phyloP scores from a whole-genome alignment of 2,113 vertebrate species.

The Tachysurus vachellii region DNA sequence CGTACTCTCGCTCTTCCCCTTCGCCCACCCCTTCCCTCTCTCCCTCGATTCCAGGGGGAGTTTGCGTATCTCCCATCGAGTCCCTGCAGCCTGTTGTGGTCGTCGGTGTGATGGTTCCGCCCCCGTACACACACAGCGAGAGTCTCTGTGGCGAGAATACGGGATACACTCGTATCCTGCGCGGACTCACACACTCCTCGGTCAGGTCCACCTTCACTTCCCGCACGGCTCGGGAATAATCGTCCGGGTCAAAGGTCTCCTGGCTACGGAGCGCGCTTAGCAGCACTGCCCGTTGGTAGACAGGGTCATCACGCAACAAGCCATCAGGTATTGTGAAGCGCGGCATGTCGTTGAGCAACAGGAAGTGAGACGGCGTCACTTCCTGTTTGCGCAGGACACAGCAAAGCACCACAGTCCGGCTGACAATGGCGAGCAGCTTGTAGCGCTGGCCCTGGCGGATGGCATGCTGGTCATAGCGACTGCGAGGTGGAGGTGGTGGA shows the following conservation, averaged over 20 bases:
- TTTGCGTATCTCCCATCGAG: constrained; percentile 66
- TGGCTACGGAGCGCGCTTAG: constrained; percentile 84
- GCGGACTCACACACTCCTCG: constrained; percentile 86
- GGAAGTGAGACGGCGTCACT: constrained; percentile 89
- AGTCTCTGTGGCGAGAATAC: constrained; percentile 73
- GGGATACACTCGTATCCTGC: constrained; percentile 80
- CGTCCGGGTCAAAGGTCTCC: constrained; percentile 87
- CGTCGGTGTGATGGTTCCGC: constrained; percentile 53
- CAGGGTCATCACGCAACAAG: constrained; percentile 76
- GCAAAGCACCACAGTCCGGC: constrained; percentile 95
- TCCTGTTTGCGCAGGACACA: constrained; percentile 86
- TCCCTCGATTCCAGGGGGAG: constrained; percentile 57
- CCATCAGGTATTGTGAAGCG: constrained; percentile 90
- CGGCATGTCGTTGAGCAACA: constrained; percentile 91
- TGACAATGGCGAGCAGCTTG: constrained; percentile 96
- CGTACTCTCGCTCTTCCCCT: constrained; percentile 87
- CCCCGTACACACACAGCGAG: constrained; percentile 76
- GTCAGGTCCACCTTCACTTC: constrained; percentile 86
- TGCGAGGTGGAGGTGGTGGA: constrained; percentile 86
- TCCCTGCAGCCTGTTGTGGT: constrained; percentile 74
- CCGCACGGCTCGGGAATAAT: constrained; percentile 90
- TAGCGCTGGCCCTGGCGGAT: constrained; percentile 96
- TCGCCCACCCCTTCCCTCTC: constrained; percentile 74
- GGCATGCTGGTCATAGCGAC: constrained; percentile 90
- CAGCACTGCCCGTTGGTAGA: constrained; percentile 83